A percentile compares a stretch with the other conserved stretches of the same genome.
These are phyloP conservation scores for Drosophila hamatofila DNA, from an alignment of 2,888 invertebrate species.

Conservation along the genomic window DNA sequence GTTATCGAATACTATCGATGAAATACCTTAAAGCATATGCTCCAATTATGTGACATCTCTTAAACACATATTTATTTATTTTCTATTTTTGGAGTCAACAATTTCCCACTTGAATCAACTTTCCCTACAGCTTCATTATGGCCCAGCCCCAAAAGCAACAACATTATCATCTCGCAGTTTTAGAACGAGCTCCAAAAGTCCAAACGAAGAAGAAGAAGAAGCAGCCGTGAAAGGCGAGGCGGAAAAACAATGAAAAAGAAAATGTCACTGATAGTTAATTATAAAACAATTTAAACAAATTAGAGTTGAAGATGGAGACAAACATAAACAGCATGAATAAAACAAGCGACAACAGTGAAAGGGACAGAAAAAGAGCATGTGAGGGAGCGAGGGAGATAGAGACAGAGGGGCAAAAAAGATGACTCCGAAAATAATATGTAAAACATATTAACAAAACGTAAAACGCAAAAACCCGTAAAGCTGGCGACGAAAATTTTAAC, in stretches of 20 bases:
- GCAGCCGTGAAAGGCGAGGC: conserved; percentile 26
- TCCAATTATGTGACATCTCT: not conserved
- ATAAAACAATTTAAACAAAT: conserved; percentile 82
- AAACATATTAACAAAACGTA: conserved; percentile 64
- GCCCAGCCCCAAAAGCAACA: conserved; percentile 14
- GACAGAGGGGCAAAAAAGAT: conserved; percentile 36
- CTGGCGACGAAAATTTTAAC: conserved; percentile 80
- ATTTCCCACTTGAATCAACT: conserved; percentile 46
- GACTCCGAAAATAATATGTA: conserved; percentile 38
- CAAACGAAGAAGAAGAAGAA: not conserved
- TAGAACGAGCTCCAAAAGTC: conserved; percentile 32
- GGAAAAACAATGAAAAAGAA: conserved; percentile 65
- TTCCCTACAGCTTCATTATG: conserved; percentile 62
- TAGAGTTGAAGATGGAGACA: conserved; percentile 66
- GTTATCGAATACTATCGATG: not conserved
- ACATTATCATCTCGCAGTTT: conserved; percentile 26
- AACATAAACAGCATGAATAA: conserved; percentile 17
- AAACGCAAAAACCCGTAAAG: conserved; percentile 69
- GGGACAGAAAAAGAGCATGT: conserved; percentile 5
- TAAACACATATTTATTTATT: conserved; percentile 8
- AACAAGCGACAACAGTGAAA: conserved; percentile 24
- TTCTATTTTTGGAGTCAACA: not conserved
- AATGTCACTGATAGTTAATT: conserved; percentile 79
- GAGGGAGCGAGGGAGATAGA: conserved; percentile 4
- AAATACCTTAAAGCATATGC: not conserved